Evolutionary conservation across 2,888 invertebrate species (phyloP).

Genomic region (Perdita meconis): DNA sequence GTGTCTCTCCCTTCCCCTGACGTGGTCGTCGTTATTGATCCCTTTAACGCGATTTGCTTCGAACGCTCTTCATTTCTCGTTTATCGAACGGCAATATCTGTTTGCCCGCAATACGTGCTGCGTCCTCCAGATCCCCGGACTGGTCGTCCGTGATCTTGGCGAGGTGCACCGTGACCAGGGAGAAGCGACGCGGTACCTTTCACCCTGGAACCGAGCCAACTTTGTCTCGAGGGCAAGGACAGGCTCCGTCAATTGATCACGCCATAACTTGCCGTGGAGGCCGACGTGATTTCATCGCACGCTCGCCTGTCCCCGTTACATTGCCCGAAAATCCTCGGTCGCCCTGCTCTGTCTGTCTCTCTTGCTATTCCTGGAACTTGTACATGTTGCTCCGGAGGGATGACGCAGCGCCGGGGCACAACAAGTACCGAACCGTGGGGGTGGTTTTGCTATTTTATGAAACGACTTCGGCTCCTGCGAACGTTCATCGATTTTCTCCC

Average conservation of each 20-base stretch:
- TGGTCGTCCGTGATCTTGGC: conserved; percentile 66
- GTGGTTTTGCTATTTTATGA: no score
- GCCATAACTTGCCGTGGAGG: conserved; percentile 18
- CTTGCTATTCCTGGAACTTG: no score
- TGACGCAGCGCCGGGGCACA: no score
- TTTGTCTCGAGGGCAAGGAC: conserved; percentile 69
- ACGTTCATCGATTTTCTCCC: no score
- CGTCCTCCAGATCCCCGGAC: conserved; percentile 32
- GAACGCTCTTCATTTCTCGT: conserved; percentile 30
- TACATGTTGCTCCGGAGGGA: no score
- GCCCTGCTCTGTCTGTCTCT: no score
- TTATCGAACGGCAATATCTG: conserved; percentile 50
- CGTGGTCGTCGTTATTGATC: conserved; percentile 37
- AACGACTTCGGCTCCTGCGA: no score
- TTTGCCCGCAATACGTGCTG: conserved; percentile 25
- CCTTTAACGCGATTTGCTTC: conserved; percentile 8
- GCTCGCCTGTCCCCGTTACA: not conserved
- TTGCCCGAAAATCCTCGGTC: no score
- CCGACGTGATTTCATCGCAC: not conserved
- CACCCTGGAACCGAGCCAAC: conserved; percentile 68
- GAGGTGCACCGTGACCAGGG: conserved; percentile 44
- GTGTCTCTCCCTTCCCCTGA: no score
- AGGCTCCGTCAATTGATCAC: conserved; percentile 50
- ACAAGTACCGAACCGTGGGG: no score
- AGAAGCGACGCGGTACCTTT: conserved; percentile 55